Evolutionary conservation across 2,113 vertebrate genomes (phyloP).

Genomic region (Heterocephalus glaber): DNA sequence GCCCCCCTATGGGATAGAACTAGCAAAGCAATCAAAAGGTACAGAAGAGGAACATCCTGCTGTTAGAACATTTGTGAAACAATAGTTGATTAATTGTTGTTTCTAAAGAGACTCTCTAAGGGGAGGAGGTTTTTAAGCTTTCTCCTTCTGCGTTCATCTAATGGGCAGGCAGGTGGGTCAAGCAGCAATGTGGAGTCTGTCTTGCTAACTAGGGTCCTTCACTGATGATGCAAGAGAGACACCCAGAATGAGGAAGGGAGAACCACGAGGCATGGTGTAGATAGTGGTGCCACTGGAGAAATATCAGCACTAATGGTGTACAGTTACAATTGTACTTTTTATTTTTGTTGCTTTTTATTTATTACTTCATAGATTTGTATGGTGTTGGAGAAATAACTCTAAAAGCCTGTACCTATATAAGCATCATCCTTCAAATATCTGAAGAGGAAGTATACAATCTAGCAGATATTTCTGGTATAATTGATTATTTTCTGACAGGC

Average conservation of each 20-base stretch:
- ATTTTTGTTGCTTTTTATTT: neutral
- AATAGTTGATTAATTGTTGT: no score
- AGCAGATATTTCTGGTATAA: neutral
- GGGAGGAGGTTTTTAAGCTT: no score
- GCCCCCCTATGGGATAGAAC: no score
- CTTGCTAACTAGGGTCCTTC: no score
- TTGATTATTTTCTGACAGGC: neutral
- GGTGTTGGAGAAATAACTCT: neutral
- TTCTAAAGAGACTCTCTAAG: no score
- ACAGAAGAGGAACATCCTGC: no score
- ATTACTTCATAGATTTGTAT: neutral
- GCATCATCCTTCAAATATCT: neutral
- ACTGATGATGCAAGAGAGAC: no score
- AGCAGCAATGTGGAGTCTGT: no score
- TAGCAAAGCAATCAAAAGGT: no score
- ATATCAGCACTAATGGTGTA: rapidly evolving
- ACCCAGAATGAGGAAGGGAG: neutral
- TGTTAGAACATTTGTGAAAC: no score
- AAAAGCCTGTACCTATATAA: neutral
- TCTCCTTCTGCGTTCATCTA: no score
- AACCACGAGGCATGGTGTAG: rapidly evolving
- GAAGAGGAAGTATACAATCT: neutral
- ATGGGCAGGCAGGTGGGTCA: no score
- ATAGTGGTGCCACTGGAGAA: rapidly evolving
- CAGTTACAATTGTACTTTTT: rapidly evolving